Evolutionary conservation across 2,888 invertebrate genomes (phyloP).

Genomic region (Pegoplata infirma): DNA sequence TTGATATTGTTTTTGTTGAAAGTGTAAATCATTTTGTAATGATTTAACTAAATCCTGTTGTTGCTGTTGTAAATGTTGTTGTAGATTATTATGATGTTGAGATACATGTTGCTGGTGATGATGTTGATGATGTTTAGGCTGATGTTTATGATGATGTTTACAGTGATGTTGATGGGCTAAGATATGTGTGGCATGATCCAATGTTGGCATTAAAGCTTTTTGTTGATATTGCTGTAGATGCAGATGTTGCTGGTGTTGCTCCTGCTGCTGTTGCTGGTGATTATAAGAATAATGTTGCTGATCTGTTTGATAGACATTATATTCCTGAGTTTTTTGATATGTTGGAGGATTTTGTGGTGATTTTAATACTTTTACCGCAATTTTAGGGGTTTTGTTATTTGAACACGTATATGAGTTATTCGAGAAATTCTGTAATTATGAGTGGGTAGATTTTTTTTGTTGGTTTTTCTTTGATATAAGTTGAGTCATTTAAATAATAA

Average conservation of each 20-base stretch:
- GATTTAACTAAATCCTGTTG: constrained; percentile 49
- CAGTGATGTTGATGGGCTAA: constrained; percentile 59
- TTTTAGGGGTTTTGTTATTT: constrained; percentile 63
- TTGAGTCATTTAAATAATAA: neutral
- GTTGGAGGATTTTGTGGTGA: constrained; percentile 56
- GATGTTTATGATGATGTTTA: constrained; percentile 69
- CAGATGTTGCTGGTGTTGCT: constrained; percentile 57
- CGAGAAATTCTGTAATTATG: constrained; percentile 60
- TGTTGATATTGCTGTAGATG: constrained; percentile 66
- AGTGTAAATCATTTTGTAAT: constrained; percentile 49
- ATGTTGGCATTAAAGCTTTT: constrained; percentile 74
- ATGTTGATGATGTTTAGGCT: constrained; percentile 63
- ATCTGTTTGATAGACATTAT: constrained; percentile 62
- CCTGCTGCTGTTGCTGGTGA: constrained; percentile 12
- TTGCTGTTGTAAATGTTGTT: constrained; percentile 46
- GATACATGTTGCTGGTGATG: neutral
- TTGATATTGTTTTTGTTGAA: constrained; percentile 29
- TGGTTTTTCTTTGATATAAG: neutral
- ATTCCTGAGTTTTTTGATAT: constrained; percentile 67
- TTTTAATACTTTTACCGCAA: constrained; percentile 59
- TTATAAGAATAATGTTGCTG: constrained; percentile 49
- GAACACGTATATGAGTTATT: constrained; percentile 65
- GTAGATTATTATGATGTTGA: constrained; percentile 31
- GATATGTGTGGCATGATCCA: constrained; percentile 69
- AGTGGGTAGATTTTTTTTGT: too few relatives aligned